These are phyloP conservation scores for Darevskia mixta DNA, from an alignment of 2,797 vertebrate species.

Conservation along the genomic window DNA sequence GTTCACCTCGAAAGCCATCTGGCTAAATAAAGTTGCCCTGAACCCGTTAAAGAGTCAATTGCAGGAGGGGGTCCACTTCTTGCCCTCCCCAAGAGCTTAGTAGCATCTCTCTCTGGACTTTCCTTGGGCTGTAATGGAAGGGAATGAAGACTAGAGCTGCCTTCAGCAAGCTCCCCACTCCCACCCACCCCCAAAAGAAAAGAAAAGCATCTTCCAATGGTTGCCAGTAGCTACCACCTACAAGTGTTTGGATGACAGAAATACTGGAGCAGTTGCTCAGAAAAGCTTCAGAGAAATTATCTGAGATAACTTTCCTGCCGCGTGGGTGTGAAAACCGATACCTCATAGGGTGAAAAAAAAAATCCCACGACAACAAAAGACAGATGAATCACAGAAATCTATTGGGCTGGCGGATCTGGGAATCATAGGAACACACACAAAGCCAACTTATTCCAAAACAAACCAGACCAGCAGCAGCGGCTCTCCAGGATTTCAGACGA, in stretches of 20 bases:
- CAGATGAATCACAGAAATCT: not conserved
- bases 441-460: no score
- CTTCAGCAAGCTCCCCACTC: not conserved
- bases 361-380: not conserved
- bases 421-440: not conserved
- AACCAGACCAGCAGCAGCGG: no score
- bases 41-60: no score
- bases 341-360: not conserved
- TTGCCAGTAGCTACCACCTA: conserved; percentile 4
- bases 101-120: not conserved
- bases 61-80: no score
- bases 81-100: no score
- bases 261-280: not conserved
- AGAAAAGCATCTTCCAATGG: not conserved
- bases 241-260: not conserved
- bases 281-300: conserved; percentile 1
- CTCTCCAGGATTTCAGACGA: no score
- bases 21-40: not conserved
- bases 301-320: not conserved
- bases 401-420: not conserved
- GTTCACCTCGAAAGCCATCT: not conserved
- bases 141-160: not conserved
- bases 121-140: not conserved
- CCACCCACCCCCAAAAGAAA: no score
- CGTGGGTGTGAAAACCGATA: not conserved